Conservation (phyloP, 2,888 invertebrate species). For the Pheosia tremula region DNA sequence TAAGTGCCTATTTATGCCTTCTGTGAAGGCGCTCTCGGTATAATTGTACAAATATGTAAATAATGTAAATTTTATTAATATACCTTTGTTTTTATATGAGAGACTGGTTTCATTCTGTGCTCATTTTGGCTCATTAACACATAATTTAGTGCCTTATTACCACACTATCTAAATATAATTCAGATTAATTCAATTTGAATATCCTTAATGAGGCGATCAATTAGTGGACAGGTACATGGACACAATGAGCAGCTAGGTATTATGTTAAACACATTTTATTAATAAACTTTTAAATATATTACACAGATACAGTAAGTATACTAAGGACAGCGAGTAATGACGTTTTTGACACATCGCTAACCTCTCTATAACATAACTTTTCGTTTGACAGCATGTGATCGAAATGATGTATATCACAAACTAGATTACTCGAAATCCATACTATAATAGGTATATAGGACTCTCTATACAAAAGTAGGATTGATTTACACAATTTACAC, state of each 20-base stretch:
- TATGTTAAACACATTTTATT: constrained; percentile 68
- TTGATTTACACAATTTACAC: constrained; percentile 63
- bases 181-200: not conserved
- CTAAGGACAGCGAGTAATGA: not conserved
- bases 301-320: constrained; percentile 51
- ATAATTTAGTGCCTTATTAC: not conserved
- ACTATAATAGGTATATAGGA: constrained; percentile 62
- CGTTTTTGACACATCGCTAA: not conserved
- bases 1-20: constrained; percentile 67
- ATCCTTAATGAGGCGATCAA: not conserved
- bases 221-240: not conserved
- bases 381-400: too few species aligned
- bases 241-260: constrained; percentile 6
- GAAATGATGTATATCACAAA: not conserved
- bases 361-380: too few species aligned
- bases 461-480: constrained; percentile 76
- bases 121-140: not conserved
- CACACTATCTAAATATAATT: not conserved
- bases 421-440: not conserved
- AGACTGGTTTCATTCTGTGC: constrained; percentile 40
- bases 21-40: constrained; percentile 78
- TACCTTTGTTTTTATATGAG: constrained; percentile 74
- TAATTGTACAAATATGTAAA: constrained; percentile 70
- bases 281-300: constrained; percentile 72
- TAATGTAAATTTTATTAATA: constrained; percentile 72